Conservation (phyloP, 2,113 vertebrate genomes). For the Puntigrus tetrazona region DNA sequence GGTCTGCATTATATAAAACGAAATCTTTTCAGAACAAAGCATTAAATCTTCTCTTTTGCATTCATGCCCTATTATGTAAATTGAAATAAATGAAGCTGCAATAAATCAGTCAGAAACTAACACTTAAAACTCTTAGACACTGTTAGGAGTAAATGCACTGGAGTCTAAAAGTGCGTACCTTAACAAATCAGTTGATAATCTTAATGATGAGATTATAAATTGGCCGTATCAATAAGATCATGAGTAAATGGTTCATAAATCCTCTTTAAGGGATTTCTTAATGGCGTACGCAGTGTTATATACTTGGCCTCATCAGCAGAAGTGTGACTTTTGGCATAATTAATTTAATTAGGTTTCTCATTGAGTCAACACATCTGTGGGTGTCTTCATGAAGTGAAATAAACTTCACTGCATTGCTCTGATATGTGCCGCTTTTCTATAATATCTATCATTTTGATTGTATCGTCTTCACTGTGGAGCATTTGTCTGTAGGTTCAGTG, state of each 20-base stretch:
- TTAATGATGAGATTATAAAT: neutral
- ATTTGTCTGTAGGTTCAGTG: slow-evolving; percentile 28
- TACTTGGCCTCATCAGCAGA: slow-evolving; percentile 17
- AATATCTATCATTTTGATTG: neutral
- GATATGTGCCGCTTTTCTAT: neutral
- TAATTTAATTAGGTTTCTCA: slow-evolving; percentile 9
- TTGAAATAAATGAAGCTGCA: neutral
- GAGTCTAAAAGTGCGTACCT: neutral
- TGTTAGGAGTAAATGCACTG: neutral
- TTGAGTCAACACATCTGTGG: neutral
- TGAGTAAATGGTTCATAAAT: slow-evolving; percentile 21
- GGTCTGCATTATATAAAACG: neutral
- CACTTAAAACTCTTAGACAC: neutral
- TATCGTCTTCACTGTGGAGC: neutral
- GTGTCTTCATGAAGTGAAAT: slow-evolving; percentile 9
- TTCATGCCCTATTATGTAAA: neutral
- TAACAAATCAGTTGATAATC: slow-evolving; percentile 23
- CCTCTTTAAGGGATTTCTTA: slow-evolving; percentile 1
- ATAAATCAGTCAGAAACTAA: neutral
- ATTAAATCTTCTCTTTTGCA: neutral
- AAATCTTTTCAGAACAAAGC: neutral
- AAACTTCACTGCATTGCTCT: slow-evolving; percentile 2
- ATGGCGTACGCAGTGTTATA: neutral
- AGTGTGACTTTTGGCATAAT: slow-evolving; percentile 30
- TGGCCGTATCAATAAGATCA: neutral